Evolutionary conservation across 2,888 invertebrate genomes (phyloP), one percentile per base, ranked within the genome.

Genomic region (Campoplex capitator): DNA sequence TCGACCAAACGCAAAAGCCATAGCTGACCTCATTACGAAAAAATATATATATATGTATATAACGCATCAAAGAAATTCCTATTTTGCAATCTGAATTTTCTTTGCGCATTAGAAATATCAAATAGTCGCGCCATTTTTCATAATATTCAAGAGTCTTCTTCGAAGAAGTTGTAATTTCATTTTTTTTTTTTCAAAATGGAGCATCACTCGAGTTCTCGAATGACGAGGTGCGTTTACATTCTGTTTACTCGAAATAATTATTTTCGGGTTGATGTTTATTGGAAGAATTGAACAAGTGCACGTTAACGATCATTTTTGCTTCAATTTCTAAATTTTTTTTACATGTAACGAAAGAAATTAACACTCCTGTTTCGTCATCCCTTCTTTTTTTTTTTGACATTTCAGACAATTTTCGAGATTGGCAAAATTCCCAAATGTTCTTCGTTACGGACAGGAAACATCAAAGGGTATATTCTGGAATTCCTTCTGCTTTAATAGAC

Each of bases 31-130:
- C 74, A 82, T 82, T 82, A 62, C 35, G 9, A 54, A 76, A 51
- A 82, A 82, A 82, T 51, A 58, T 48, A 74, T 51, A 48, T 56
- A 16, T 13, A 82, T 51, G 56, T 48, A 74, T 51, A 48, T 56
- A 16, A 16, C 45, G 70, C 74, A 84, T 87, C 84, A 82, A 87
- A 87, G 78, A 82, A 84, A 87, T 82, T 87, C 74, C 42, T 56
- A 65, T 70, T 78, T 81, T 71, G 68, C 54, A 68, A 51, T 54
- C 16, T 16, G 28, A 28, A 45, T 48, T 13, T 75, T 56, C 62
- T 42, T 23, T 16, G 8, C 42, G 23, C 51, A 68, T 70, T 38
- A 54, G 51, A 77, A 54, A 77, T 48, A 45, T 76, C 48, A 76
- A 62, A 45, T 32, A 76, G 16, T 23, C n/a, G 42, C 42, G 67